Conservation (phyloP, 1,140 invertebrate genomes). For the Drosophila kurseongensis region DNA sequence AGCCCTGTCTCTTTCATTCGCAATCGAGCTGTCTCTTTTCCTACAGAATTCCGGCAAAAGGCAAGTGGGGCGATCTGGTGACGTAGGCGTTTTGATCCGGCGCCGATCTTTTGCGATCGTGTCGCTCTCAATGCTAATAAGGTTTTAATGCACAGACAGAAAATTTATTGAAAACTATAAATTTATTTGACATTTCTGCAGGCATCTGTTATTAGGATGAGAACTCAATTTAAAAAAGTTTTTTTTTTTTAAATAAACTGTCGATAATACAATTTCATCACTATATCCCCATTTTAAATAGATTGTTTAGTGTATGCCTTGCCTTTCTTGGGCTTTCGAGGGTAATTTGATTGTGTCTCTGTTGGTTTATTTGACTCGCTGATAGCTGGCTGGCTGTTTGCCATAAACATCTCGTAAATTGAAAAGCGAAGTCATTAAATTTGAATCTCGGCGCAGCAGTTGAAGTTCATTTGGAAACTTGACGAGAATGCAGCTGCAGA, state of each 20-base stretch:
- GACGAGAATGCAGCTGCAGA: conserved; percentile 35
- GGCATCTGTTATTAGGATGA: too few relatives aligned
- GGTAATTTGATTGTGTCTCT: conserved; percentile 54
- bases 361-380: conserved; percentile 40
- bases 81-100: conserved; percentile 43
- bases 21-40: neutral
- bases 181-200: too few relatives aligned
- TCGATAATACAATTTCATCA: neutral
- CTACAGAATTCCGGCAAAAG: conserved; percentile 36
- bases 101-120: conserved; percentile 40
- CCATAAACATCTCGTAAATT: conserved; percentile 71
- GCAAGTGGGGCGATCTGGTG: conserved; percentile 22
- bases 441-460: conserved; percentile 43
- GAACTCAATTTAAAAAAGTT: too few relatives aligned
- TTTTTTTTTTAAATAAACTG: too few relatives aligned
- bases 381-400: conserved; percentile 42
- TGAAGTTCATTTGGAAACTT: conserved; percentile 59
- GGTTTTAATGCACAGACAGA: conserved; percentile 17
- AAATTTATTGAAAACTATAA: neutral
- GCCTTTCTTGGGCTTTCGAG: conserved; percentile 10
- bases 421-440: conserved; percentile 63
- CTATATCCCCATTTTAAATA: neutral
- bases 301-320: conserved; percentile 3
- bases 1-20: conserved; percentile 13
- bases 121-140: conserved; percentile 26